Percentiles rank a stretch among this genome's conserved stretches.
phyloP scores from a whole-genome alignment of 1,140 invertebrate genomes.

The Plodia interpunctella region DNA sequence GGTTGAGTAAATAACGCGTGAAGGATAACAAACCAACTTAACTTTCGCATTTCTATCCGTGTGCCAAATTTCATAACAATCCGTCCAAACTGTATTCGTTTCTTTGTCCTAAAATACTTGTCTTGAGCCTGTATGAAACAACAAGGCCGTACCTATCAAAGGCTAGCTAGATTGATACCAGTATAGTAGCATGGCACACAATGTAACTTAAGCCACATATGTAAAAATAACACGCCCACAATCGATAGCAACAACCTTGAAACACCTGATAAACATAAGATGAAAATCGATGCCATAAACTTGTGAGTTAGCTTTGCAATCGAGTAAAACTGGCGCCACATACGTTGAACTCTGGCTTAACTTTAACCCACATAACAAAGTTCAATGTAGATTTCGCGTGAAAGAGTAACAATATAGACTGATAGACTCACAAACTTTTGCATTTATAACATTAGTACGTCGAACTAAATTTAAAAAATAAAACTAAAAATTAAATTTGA shows the following conservation, averaged over 20 bases:
- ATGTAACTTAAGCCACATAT: not conserved
- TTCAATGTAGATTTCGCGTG: not conserved
- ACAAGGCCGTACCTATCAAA: not conserved
- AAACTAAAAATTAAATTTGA: too few relatives aligned
- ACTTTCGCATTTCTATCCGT: too few relatives aligned
- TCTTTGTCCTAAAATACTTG: slow-evolving; percentile 9
- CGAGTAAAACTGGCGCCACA: slow-evolving; percentile 63
- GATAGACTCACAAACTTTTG: too few relatives aligned
- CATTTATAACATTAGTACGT: too few relatives aligned
- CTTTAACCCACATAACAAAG: slow-evolving; percentile 76
- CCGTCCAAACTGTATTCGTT: not conserved
- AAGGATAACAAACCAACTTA: too few relatives aligned
- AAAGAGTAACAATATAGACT: too few relatives aligned
- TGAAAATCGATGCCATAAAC: slow-evolving; percentile 72
- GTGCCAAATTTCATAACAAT: too few relatives aligned
- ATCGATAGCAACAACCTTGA: slow-evolving; percentile 54
- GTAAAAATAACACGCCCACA: not conserved
- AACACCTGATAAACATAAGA: slow-evolving; percentile 70
- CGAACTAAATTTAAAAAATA: too few relatives aligned
- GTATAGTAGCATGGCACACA: slow-evolving; percentile 7
- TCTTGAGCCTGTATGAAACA: slow-evolving; percentile 3
- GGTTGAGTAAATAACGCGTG: too few relatives aligned
- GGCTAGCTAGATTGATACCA: not conserved
- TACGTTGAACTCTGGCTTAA: slow-evolving; percentile 72
- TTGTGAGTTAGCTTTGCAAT: slow-evolving; percentile 69